Evolutionary conservation across 2,888 invertebrate genomes (phyloP), one percentile per base, ranked within the genome.

Genomic region (Capitulum mitella): DNA sequence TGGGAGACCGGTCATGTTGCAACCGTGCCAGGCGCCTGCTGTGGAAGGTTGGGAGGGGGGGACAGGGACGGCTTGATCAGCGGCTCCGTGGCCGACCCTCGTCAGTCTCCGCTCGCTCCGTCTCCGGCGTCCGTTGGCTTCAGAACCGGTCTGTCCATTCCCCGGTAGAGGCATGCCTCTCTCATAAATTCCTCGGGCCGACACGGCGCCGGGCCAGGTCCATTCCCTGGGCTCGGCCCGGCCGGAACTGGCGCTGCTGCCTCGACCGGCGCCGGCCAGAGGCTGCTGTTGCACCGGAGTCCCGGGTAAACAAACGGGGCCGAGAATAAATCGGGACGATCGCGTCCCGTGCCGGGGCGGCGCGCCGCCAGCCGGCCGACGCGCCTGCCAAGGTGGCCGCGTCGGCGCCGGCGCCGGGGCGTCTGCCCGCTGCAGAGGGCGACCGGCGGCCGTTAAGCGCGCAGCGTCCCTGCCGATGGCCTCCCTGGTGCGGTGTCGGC

Each of bases 141-240:
- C n/a, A 61, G n/a, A 61, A 61, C 61, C 61, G 61, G 61, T 61
- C 61, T 32, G 32, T 32, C 61, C 61, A 61, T 61, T 61, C 61
- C n/a, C 16, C 61, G 32, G 61, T 16, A 22, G 16, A 12, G 61
- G n/a, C 61, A 32, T 32, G 61, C 61, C 32, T 10, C 32, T 16
- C 61, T 12, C 61, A 32, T 61, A 32, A 61, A 32, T 61, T 61
- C 61, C 61, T 12, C 61, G 32, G 16, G 61, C 16, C 12, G 61
- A 12, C 32, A 12, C 32, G 16, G 54, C 54, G 43, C 43, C 5
- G 6, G 43, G 43, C 43, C 43, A n/a, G 43, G 43, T 43, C n/a
- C n/a, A n/a, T n/a, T n/a, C n/a, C n/a, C n/a, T n/a, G n/a, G n/a
- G n/a, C n/a, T n/a, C n/a, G n/a, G n/a, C n/a, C n/a, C n/a, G n/a